Percentiles rank a stretch among this genome's conserved stretches.
phyloP scores from a whole-genome alignment of 2,113 vertebrate genomes.

The Sorex fumeus region DNA sequence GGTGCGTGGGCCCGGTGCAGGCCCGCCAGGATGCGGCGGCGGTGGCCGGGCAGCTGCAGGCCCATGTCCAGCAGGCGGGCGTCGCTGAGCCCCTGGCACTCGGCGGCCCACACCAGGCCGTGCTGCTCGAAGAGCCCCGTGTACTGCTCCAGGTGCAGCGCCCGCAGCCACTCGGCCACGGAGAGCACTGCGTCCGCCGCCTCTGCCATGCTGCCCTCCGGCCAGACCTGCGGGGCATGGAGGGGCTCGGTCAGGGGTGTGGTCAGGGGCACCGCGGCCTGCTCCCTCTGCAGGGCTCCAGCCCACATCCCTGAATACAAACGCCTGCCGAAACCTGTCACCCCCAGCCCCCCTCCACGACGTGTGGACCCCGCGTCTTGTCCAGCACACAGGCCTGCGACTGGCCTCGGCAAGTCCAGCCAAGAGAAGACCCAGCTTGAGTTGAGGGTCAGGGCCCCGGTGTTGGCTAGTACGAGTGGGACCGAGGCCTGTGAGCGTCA shows the following conservation, averaged over 20 bases:
- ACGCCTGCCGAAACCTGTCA: not conserved
- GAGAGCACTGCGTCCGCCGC: slow-evolving; percentile 80
- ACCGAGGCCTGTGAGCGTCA: not conserved
- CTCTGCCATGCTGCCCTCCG: slow-evolving; percentile 84
- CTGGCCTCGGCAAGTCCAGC: not conserved
- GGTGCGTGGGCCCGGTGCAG: slow-evolving; percentile 88
- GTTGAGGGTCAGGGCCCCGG: not conserved
- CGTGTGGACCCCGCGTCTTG: too few species aligned
- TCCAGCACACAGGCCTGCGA: not conserved
- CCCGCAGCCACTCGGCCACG: slow-evolving; percentile 91
- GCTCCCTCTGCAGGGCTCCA: not conserved
- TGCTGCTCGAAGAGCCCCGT: slow-evolving; percentile 87
- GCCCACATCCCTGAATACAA: not conserved
- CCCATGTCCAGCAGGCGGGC: slow-evolving; percentile 90
- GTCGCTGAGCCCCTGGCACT: slow-evolving; percentile 89
- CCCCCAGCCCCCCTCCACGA: too few species aligned
- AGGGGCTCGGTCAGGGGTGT: not conserved
- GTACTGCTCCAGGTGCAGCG: slow-evolving; percentile 95
- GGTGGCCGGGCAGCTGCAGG: slow-evolving; percentile 93
- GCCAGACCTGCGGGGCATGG: slow-evolving; percentile 66
- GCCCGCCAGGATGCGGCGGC: slow-evolving; percentile 93
- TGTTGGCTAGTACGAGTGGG: not conserved
- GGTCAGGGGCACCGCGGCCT: not conserved
- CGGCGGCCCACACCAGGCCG: slow-evolving; percentile 85
- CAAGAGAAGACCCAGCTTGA: not conserved